Evolutionary conservation across 1,140 invertebrate species (phyloP).

Genomic region (Nasonia vitripennis): DNA sequence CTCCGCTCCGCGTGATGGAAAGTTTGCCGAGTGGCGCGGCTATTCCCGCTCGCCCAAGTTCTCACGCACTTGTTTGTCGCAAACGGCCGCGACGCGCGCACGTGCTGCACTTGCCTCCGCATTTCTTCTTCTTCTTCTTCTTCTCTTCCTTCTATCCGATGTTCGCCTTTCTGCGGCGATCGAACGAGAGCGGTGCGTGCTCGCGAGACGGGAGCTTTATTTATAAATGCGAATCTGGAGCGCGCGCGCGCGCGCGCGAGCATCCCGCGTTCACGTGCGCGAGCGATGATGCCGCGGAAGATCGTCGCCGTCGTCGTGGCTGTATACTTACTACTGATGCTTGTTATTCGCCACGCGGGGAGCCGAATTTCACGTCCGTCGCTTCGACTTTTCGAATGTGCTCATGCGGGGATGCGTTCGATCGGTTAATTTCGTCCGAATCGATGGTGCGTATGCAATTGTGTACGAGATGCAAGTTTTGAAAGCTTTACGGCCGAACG

Average conservation of each 20-base stretch:
- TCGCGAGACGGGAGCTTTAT: neutral
- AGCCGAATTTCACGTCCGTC: neutral
- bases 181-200: neutral
- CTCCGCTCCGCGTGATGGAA: neutral
- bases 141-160: neutral
- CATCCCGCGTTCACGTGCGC: constrained; percentile 58
- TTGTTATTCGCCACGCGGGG: neutral
- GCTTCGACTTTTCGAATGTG: neutral
- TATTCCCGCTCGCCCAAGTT: neutral
- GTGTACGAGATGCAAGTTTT: neutral
- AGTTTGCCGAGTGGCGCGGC: neutral
- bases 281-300: constrained; percentile 22
- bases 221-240: constrained; percentile 46
- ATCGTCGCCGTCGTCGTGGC: neutral
- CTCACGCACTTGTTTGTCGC: neutral
- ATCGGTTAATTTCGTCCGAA: no score
- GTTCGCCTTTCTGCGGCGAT: no score
- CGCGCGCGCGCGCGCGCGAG: constrained; percentile 27
- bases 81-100: no score
- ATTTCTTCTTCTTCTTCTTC: neutral
- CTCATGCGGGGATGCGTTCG: no score
- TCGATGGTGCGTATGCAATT: no score
- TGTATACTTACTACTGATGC: neutral
- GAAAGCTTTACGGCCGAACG: neutral
- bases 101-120: neutral